Conservation (phyloP, 2,888 invertebrate species). For the Rhamnusium bicolor region DNA sequence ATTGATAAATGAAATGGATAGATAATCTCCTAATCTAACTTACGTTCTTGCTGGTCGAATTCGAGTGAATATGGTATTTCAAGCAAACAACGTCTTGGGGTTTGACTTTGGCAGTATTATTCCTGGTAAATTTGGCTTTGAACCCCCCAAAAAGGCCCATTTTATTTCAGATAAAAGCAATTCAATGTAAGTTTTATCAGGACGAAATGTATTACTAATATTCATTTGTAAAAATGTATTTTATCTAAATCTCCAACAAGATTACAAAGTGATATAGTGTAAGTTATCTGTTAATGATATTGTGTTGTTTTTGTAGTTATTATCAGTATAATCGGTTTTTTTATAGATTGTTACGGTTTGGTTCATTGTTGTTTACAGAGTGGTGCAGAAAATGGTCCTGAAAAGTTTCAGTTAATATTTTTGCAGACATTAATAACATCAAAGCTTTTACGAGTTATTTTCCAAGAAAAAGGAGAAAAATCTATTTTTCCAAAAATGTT, state of each 20-base stretch:
- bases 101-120: constrained; percentile 44
- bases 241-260: constrained; percentile 27
- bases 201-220: constrained; percentile 37
- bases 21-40: constrained; percentile 6
- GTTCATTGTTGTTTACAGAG: neutral
- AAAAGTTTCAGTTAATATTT: no score
- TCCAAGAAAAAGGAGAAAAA: no score
- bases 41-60: constrained; percentile 49
- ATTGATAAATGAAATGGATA: neutral
- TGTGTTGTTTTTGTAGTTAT: neutral
- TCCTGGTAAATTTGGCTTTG: constrained; percentile 58
- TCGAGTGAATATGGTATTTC: constrained; percentile 54
- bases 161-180: constrained; percentile 11
- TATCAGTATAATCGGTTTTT: constrained; percentile 22
- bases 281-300: constrained; percentile 26
- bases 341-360: neutral
- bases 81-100: constrained; percentile 54
- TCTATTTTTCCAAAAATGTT: no score
- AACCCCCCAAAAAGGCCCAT: constrained; percentile 62
- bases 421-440: no score
- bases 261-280: constrained; percentile 21
- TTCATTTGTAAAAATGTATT: constrained; percentile 32
- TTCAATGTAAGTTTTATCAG: constrained; percentile 25
- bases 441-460: no score
- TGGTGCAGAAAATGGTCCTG: neutral